Evolutionary conservation across 2,888 invertebrate species (phyloP).

Genomic region (Calliopum simillimum): DNA sequence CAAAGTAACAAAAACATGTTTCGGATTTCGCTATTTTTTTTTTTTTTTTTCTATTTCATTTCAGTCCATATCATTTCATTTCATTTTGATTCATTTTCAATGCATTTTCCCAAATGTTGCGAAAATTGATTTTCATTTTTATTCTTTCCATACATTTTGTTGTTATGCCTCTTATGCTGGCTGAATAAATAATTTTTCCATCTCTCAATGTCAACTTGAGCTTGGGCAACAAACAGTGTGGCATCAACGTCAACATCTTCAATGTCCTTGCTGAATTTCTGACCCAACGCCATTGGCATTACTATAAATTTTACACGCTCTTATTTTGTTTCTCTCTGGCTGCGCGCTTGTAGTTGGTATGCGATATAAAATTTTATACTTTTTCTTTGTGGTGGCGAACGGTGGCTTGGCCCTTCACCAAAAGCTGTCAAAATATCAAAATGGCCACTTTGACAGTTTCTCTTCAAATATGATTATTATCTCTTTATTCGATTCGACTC

Average conservation of each 20-base stretch:
- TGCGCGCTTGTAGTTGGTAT: neutral
- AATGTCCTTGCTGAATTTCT: no score
- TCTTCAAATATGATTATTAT: no score
- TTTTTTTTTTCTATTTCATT: slow-evolving; percentile 6
- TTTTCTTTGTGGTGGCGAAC: no score
- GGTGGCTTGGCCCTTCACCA: no score
- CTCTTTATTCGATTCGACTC: no score
- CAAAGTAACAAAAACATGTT: slow-evolving; percentile 4
- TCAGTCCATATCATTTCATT: slow-evolving; percentile 7
- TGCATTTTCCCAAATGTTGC: slow-evolving; percentile 14
- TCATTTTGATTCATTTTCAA: slow-evolving; percentile 13
- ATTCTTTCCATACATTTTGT: slow-evolving; percentile 25
- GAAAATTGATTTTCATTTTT: slow-evolving; percentile 38
- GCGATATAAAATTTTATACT: no score
- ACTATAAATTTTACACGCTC: neutral
- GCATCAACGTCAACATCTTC: no score
- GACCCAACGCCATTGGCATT: neutral
- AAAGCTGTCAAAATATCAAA: no score
- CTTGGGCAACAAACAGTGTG: neutral
- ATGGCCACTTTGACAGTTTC: no score
- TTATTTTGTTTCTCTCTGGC: neutral
- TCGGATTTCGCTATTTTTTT: neutral
- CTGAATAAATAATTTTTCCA: slow-evolving; percentile 39
- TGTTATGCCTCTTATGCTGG: slow-evolving; percentile 28
- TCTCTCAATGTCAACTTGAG: neutral